A percentile compares a stretch with the other conserved stretches of the same genome.
These are phyloP conservation scores for Euplagia quadripunctaria DNA, from an alignment of 2,888 invertebrate genomes.

Conservation along the genomic window DNA sequence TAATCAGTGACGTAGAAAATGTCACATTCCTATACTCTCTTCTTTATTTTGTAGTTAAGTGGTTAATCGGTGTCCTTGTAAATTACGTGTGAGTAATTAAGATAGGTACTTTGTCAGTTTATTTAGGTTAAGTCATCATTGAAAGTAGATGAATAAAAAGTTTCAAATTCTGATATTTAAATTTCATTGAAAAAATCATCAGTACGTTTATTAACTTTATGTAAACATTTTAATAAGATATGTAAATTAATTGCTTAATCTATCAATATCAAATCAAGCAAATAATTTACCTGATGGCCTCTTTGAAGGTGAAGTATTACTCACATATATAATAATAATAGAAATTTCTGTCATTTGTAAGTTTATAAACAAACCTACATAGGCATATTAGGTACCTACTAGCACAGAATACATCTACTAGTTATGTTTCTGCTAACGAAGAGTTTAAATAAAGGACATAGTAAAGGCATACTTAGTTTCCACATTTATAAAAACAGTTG, in stretches of 20 bases:
- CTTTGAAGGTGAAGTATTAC: background rate
- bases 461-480: background rate
- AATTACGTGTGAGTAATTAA: background rate
- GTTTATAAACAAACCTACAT: background rate
- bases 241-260: background rate
- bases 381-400: background rate
- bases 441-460: background rate
- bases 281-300: background rate
- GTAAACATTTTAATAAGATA: background rate
- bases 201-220: background rate
- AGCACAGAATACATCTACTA: background rate
- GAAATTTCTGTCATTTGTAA: background rate
- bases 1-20: background rate
- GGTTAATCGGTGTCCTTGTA: background rate
- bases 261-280: background rate
- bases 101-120: background rate
- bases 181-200: background rate
- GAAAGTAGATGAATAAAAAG: background rate
- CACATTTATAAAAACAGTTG: background rate
- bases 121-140: background rate
- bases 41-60: background rate
- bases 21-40: background rate
- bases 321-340: too few relatives aligned
- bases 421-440: background rate
- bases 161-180: background rate